These are phyloP conservation scores for Mus minutoides DNA, from an alignment of 2,797 vertebrate species.

Conservation along the genomic window DNA sequence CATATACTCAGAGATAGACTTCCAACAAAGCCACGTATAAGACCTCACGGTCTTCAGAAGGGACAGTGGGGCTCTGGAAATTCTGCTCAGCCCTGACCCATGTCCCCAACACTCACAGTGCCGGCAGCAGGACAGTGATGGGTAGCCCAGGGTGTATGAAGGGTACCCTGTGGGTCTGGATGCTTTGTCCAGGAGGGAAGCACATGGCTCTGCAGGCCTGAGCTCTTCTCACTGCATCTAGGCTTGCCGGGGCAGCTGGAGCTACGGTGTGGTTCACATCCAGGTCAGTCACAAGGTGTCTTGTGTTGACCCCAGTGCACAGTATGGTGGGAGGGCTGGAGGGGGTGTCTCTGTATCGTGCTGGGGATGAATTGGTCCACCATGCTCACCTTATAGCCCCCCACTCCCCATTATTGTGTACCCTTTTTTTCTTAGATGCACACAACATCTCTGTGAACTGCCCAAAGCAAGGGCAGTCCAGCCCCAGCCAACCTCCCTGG, in stretches of 20 bases:
- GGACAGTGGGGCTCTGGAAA: neutral
- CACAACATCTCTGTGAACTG: neutral
- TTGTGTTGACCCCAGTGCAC: neutral
- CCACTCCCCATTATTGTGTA: rapidly evolving
- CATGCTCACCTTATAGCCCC: too few relatives aligned
- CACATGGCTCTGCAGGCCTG: neutral
- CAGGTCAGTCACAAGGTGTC: neutral
- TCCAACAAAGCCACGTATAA: neutral
- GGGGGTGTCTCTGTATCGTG: neutral
- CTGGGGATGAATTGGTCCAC: neutral
- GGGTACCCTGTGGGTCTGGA: neutral
- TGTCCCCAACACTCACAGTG: neutral
- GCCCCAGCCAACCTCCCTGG: neutral
- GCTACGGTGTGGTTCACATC: neutral
- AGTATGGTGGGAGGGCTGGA: neutral
- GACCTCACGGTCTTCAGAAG: neutral
- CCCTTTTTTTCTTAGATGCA: neutral
- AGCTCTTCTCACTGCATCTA: rapidly evolving
- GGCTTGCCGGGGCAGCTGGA: neutral
- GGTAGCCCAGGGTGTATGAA: neutral
- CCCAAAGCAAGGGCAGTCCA: neutral
- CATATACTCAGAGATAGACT: neutral
- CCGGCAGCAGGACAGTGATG: neutral
- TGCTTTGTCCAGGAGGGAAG: neutral
- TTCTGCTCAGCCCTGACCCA: neutral